These are phyloP conservation scores for Temnothorax curvispinosus DNA, from an alignment of 1,140 invertebrate genomes.

Conservation along the genomic window DNA sequence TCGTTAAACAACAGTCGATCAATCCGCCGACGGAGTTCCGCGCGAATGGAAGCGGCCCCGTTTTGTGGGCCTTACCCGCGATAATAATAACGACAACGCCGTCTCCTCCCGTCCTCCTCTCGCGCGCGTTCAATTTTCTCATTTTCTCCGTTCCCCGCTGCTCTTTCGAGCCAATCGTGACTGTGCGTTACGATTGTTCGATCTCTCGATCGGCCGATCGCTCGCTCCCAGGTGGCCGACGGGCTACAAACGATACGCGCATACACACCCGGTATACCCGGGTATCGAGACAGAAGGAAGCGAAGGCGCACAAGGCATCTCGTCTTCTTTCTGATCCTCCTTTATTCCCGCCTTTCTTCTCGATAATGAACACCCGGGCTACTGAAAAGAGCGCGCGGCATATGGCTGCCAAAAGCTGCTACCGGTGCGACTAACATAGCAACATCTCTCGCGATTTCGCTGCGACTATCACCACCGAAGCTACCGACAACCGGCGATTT, in stretches of 20 bases:
- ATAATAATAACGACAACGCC: conserved; percentile 65
- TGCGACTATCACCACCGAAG: not conserved
- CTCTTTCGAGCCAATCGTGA: conserved; percentile 74
- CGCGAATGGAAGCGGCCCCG: conserved; percentile 63
- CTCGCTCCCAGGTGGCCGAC: conserved; percentile 73
- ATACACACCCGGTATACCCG: conserved; percentile 57
- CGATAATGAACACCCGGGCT: conserved; percentile 61
- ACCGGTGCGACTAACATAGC: not conserved
- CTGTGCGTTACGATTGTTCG: conserved; percentile 77
- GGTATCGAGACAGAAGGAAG: conserved; percentile 49
- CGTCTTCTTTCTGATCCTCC: conserved; percentile 43
- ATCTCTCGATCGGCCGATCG: conserved; percentile 58
- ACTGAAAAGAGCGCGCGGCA: conserved; percentile 64
- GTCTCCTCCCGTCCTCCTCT: not conserved
- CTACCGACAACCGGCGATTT: not conserved
- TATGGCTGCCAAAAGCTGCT: conserved; percentile 56
- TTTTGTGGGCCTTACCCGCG: conserved; percentile 58
- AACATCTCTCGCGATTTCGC: conserved; percentile 27
- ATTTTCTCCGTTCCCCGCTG: conserved; percentile 54
- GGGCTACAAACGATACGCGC: conserved; percentile 72
- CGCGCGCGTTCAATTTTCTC: conserved; percentile 60
- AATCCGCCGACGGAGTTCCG: conserved; percentile 56
- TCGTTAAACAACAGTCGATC: conserved; percentile 68
- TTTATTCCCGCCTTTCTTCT: conserved; percentile 57
- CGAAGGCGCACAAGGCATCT: conserved; percentile 22